phyloP scores from a whole-genome alignment of 1,140 invertebrate species.

The Eciton burchellii region DNA sequence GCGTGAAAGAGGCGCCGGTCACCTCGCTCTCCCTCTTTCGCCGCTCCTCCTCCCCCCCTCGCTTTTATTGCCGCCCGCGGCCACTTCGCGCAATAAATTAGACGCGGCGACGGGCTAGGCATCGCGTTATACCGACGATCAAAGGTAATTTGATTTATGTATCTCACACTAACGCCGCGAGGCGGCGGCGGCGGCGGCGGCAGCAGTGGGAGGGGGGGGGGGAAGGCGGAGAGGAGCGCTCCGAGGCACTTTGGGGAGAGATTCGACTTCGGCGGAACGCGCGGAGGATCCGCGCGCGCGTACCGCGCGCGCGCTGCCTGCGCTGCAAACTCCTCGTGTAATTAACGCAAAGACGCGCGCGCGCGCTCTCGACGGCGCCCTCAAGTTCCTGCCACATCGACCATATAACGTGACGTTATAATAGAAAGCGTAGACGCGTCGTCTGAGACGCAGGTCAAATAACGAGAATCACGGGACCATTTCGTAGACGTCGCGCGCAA shows the following conservation, averaged over 20 bases:
- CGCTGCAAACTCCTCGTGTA: conserved; percentile 23
- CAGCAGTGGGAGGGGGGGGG: too few relatives aligned
- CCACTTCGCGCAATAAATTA: conserved; percentile 53
- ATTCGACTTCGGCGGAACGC: conserved; percentile 43
- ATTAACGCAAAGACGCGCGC: conserved; percentile 62
- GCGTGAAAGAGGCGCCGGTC: too few relatives aligned
- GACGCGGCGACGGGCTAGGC: conserved; percentile 42
- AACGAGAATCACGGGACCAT: conserved; percentile 49
- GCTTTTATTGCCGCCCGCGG: conserved; percentile 36
- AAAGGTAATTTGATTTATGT: conserved; percentile 58
- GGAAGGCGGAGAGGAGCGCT: not conserved
- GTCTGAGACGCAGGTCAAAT: conserved; percentile 53
- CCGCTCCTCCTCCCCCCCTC: not conserved
- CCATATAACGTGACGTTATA: conserved; percentile 57
- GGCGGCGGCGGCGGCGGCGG: not conserved
- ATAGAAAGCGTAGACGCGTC: conserved; percentile 59
- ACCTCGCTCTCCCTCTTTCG: not conserved
- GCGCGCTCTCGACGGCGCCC: conserved; percentile 18
- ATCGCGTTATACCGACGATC: conserved; percentile 44
- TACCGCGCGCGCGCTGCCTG: not conserved
- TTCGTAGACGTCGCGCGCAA: conserved; percentile 53
- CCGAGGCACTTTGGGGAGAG: conserved; percentile 17
- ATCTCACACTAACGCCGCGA: not conserved
- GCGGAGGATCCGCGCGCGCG: conserved; percentile 7
- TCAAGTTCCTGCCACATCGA: conserved; percentile 43